Conservation (phyloP, 2,113 vertebrate species). For the Anhinga rufa region DNA sequence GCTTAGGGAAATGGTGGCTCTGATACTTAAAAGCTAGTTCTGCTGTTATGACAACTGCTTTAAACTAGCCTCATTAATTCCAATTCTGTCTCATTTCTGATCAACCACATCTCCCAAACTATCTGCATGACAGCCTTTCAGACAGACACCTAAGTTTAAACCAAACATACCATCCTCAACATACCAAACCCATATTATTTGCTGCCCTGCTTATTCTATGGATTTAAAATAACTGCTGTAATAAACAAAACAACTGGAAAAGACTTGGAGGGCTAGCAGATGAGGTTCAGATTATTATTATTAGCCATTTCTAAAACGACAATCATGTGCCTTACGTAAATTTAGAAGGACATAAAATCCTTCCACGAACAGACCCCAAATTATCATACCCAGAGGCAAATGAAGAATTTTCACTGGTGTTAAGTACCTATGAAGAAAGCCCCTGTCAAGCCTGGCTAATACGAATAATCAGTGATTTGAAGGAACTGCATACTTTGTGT, state of each 20-base stretch:
- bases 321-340: not conserved
- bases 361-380: not conserved
- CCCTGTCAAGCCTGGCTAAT: not conserved
- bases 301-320: conserved; percentile 12
- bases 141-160: not conserved
- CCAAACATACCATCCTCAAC: not conserved
- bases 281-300: not conserved
- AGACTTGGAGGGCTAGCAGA: not conserved
- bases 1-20: not conserved
- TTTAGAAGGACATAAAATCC: conserved; percentile 22
- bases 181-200: not conserved
- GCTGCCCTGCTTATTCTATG: not conserved
- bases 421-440: not conserved
- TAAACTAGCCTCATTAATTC: not conserved
- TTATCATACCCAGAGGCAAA: not conserved
- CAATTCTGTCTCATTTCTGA: not conserved
- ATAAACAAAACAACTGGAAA: not conserved
- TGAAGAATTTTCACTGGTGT: not conserved
- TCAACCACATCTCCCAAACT: not conserved
- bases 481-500: not conserved
- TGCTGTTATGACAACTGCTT: not conserved
- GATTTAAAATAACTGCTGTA: not conserved
- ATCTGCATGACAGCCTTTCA: not conserved
- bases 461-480: not conserved
- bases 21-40: not conserved